A percentile compares a stretch with the other conserved stretches of the same genome.
Evolutionary conservation across 1,140 invertebrate species (phyloP).

Genomic region (Pomacea maculata): DNA sequence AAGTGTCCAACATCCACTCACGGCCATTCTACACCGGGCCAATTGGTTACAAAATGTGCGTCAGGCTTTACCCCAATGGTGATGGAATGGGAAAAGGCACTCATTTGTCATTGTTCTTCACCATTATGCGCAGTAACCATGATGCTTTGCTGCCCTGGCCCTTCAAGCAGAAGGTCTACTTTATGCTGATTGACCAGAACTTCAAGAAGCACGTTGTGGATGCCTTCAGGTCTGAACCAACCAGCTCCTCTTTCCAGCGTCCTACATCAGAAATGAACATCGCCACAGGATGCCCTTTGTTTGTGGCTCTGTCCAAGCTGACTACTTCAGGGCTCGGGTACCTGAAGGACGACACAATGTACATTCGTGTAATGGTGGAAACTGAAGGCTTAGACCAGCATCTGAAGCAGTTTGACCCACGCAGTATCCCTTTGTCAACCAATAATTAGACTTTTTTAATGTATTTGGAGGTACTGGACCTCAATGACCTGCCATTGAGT

Average conservation of each 20-base stretch:
- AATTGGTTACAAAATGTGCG: slow-evolving; percentile 80
- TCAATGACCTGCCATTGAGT: background rate
- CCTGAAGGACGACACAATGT: slow-evolving; percentile 59
- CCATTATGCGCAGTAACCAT: slow-evolving; percentile 58
- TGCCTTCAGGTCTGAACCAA: slow-evolving; percentile 54
- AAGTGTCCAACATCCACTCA: slow-evolving; percentile 54
- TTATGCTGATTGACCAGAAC: slow-evolving; percentile 56
- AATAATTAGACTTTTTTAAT: background rate
- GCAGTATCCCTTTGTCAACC: background rate
- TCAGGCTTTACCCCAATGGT: slow-evolving; percentile 82
- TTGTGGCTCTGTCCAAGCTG: slow-evolving; percentile 45
- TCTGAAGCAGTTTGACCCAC: slow-evolving; percentile 19
- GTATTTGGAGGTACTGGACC: background rate
- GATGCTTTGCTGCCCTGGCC: slow-evolving; percentile 62
- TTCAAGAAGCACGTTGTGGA: slow-evolving; percentile 66
- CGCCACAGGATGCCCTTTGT: slow-evolving; percentile 59
- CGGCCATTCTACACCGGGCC: slow-evolving; percentile 26
- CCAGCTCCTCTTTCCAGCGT: slow-evolving; percentile 49
- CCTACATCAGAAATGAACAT: slow-evolving; percentile 62
- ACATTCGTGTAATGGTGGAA: slow-evolving; percentile 55
- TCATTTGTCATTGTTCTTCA: slow-evolving; percentile 63
- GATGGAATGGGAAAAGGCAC: slow-evolving; percentile 69
- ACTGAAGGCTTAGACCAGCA: slow-evolving; percentile 13
- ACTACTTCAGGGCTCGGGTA: slow-evolving; percentile 44
- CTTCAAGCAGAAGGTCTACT: slow-evolving; percentile 66